Conservation (phyloP, 2,113 vertebrate genomes). For the Poeciliopsis retropinna region DNA sequence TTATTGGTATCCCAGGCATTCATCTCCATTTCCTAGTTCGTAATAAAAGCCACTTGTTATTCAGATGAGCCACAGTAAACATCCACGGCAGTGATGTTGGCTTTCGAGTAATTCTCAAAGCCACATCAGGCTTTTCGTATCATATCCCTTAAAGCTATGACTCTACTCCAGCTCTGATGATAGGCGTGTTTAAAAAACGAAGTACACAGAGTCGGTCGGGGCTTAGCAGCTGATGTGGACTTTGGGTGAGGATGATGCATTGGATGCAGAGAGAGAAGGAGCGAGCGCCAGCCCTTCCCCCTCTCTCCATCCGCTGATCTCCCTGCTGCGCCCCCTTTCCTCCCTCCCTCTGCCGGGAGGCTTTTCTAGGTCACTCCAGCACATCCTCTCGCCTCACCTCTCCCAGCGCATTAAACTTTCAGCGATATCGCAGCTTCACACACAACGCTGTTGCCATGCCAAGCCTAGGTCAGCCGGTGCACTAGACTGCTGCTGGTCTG, state of each 20-base stretch:
- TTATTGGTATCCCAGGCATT: not conserved
- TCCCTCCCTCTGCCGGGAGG: slow-evolving; percentile 58
- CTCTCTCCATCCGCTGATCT: slow-evolving; percentile 22
- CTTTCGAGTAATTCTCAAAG: slow-evolving; percentile 57
- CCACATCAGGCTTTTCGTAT: slow-evolving; percentile 25
- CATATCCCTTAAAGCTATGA: slow-evolving; percentile 41
- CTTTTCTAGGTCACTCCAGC: slow-evolving; percentile 80
- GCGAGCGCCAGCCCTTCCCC: slow-evolving; percentile 27
- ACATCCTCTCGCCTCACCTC: slow-evolving; percentile 70
- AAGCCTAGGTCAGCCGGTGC: slow-evolving; percentile 66
- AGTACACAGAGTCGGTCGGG: slow-evolving; percentile 6
- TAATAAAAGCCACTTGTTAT: slow-evolving; percentile 22
- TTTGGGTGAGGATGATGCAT: slow-evolving; percentile 35
- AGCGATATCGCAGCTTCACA: slow-evolving; percentile 64
- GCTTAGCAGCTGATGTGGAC: slow-evolving; percentile 54
- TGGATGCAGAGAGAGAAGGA: slow-evolving; percentile 38
- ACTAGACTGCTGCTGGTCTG: slow-evolving; percentile 40
- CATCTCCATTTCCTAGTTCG: slow-evolving; percentile 11
- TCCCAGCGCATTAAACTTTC: slow-evolving; percentile 79
- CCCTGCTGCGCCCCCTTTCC: slow-evolving; percentile 9
- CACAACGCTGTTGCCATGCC: slow-evolving; percentile 64
- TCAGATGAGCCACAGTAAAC: slow-evolving; percentile 28
- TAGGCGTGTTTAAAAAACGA: slow-evolving; percentile 24
- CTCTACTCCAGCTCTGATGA: slow-evolving; percentile 38
- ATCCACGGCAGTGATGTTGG: slow-evolving; percentile 11